phyloP scores from a whole-genome alignment of 30 jellyfish, hydroid and myxozoan genomes.

The Cassiopea andromeda region DNA sequence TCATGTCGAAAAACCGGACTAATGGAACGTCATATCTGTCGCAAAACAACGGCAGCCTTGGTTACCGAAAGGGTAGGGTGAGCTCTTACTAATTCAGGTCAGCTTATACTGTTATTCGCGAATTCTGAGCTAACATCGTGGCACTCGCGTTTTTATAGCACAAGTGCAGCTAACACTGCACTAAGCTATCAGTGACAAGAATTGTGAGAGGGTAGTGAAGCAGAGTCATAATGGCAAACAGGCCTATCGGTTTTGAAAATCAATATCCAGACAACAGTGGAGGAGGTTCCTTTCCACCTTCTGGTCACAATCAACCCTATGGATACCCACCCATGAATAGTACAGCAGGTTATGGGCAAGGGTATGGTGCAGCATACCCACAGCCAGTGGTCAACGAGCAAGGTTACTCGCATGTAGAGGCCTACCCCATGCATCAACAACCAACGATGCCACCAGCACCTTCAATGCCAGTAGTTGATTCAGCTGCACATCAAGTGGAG shows the following conservation, averaged over 20 bases:
- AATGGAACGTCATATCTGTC: too few species aligned
- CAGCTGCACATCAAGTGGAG: neutral
- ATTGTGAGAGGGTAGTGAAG: neutral
- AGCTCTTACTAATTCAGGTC: too few species aligned
- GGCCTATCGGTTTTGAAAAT: slow-evolving; percentile 61
- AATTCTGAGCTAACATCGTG: neutral
- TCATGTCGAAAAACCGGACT: too few species aligned
- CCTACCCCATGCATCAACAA: slow-evolving; percentile 9
- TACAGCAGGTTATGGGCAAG: slow-evolving; percentile 46
- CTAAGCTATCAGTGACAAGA: neutral
- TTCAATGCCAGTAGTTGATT: slow-evolving; percentile 3
- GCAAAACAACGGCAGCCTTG: too few species aligned
- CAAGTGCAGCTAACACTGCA: neutral
- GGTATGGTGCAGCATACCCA: slow-evolving; percentile 68
- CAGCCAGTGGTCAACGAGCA: slow-evolving; percentile 11
- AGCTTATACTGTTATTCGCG: neutral
- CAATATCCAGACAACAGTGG: neutral
- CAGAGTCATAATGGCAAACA: slow-evolving; percentile 22
- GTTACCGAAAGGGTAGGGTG: too few species aligned
- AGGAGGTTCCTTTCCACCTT: neutral
- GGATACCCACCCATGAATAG: slow-evolving; percentile 63
- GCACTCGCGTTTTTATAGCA: neutral
- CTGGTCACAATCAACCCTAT: slow-evolving; percentile 24
- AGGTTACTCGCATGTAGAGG: slow-evolving; percentile 35
- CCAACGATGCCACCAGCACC: slow-evolving; percentile 9